These are phyloP conservation scores for Amazona guildingii DNA, from an alignment of 2,113 vertebrate genomes.

Conservation along the genomic window DNA sequence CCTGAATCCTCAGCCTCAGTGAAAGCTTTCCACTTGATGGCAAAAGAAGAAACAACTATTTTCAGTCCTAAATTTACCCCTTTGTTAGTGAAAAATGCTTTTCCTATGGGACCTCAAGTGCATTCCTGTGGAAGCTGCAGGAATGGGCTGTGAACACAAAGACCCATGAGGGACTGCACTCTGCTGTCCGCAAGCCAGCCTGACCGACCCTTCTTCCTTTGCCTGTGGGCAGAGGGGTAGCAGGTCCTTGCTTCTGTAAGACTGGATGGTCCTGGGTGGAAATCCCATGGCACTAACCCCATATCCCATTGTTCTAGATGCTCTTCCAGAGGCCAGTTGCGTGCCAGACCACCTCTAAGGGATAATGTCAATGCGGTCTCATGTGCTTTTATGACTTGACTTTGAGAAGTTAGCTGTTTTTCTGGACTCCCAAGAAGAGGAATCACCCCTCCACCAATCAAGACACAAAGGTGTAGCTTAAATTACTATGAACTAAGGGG, in stretches of 20 bases:
- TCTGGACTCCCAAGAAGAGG: background rate
- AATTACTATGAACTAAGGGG: background rate
- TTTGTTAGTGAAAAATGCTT: background rate
- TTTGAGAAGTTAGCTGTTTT: background rate
- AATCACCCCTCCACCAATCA: background rate
- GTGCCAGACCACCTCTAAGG: background rate
- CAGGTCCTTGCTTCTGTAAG: background rate
- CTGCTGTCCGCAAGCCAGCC: background rate
- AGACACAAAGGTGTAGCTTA: background rate
- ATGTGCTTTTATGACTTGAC: background rate
- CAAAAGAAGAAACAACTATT: background rate
- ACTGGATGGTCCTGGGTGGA: background rate
- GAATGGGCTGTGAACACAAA: background rate
- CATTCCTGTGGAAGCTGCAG: rapidly evolving
- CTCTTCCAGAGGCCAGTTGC: background rate
- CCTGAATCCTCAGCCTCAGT: background rate
- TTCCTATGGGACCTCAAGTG: background rate
- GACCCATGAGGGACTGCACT: background rate
- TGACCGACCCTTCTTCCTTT: background rate
- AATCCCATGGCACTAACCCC: background rate
- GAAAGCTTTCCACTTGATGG: background rate
- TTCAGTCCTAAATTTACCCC: background rate
- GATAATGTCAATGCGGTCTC: background rate
- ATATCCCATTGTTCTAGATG: background rate
- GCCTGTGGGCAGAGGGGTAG: background rate